Base-by-base conservation (phyloP, 2,797 vertebrate genomes). In the Buceros bicornis region DNA sequence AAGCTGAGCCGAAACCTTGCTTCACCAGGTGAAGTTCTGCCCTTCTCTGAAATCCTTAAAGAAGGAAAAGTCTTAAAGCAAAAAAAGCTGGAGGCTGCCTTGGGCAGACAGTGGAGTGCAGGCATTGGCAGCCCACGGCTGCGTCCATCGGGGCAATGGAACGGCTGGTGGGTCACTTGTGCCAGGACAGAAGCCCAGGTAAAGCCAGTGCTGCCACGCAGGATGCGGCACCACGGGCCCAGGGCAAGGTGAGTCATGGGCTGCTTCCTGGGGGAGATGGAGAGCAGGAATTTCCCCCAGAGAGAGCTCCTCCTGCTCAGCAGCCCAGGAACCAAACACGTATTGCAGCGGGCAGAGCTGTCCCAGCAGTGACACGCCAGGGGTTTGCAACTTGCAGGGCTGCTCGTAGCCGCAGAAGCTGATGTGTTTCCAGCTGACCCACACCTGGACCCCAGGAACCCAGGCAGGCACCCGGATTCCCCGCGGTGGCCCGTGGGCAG, bases 191-290 rank as follows among this genome's bases (percentile, higher is more conserved):
- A 5, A 64, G n/a, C 7, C 45, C 66, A 33, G 48, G 19, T 3
- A 9, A 45, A 20, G 37, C 13, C 65, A 13, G 51, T 3, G 6
- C 57, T 47, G 61, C 21, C 8, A 7, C 2, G 10, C 25, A 35
- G 47, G 26, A 35, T 8, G 45, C 53, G 43, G 62, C 71, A 14
- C 5, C 12, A 12, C 37, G 37, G 37, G 37, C 22, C 6, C 0
- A 10, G 21, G 6, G 3, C 1, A 12, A 56, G n/a, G 8, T 3
- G 24, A 6, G 45, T 0, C 3, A 4, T 0, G 1, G 2, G n/a
- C 62, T 28, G 71, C 57, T 50, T 13, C 4, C 22, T 4, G 50
- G 3, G 18, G 8, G 10, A 24, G 48, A 40, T 12, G 1, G 17
- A 35, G 37, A 78, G 16, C 57, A 17, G 25, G 60, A 5, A 5